A percentile compares a stretch with the other conserved stretches of the same genome.
phyloP scores from a whole-genome alignment of 1,140 invertebrate genomes.

The Drosophila carrolli region DNA sequence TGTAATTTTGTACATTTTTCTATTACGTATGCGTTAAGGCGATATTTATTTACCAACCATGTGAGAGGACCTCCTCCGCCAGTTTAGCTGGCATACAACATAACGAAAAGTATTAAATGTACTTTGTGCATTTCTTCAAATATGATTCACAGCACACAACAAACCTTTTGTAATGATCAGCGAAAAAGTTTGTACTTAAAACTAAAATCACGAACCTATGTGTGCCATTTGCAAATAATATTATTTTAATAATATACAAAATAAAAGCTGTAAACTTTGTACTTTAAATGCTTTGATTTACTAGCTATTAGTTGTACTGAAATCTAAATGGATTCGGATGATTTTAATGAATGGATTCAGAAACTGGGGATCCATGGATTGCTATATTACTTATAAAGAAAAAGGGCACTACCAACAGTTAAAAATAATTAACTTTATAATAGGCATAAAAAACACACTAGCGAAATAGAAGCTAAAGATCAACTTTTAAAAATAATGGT shows the following conservation, averaged over 20 bases:
- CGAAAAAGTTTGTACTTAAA: conserved; percentile 55
- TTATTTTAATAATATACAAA: conserved; percentile 38
- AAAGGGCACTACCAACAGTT: too few relatives aligned
- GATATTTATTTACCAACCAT: conserved; percentile 56
- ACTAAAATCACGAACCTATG: conserved; percentile 16
- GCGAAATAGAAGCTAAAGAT: too few relatives aligned
- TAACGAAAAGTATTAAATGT: conserved; percentile 70
- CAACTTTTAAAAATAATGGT: too few relatives aligned
- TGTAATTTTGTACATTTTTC: conserved; percentile 70
- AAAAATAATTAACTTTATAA: too few relatives aligned
- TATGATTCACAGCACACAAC: conserved; percentile 37
- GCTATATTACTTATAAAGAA: too few relatives aligned
- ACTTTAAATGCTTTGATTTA: conserved; percentile 3
- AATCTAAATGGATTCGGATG: too few relatives aligned
- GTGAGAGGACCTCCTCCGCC: conserved; percentile 23
- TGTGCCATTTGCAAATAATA: conserved; percentile 67
- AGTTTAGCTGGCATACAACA: conserved; percentile 43
- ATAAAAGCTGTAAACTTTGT: conserved; percentile 39
- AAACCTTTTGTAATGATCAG: conserved; percentile 18
- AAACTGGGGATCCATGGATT: too few relatives aligned
- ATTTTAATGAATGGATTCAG: too few relatives aligned
- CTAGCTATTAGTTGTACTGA: neutral
- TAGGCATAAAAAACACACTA: too few relatives aligned
- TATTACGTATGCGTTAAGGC: conserved; percentile 48
- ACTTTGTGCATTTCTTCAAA: conserved; percentile 76